These are phyloP conservation scores for Corythaeola cristata DNA, from an alignment of 2,113 vertebrate species.

Conservation along the genomic window DNA sequence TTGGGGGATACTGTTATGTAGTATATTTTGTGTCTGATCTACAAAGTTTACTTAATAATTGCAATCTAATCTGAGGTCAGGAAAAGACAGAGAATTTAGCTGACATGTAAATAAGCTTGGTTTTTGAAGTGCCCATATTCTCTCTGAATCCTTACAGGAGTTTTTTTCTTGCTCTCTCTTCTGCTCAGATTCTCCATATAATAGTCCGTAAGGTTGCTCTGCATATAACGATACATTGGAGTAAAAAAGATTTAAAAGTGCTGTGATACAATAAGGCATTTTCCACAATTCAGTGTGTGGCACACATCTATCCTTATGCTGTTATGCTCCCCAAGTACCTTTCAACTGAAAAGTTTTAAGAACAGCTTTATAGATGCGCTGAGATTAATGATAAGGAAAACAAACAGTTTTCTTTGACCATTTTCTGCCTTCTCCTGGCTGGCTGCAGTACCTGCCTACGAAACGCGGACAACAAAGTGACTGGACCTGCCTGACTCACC, in stretches of 20 bases:
- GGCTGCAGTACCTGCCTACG: background rate
- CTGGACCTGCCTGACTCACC: background rate
- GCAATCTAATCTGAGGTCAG: background rate
- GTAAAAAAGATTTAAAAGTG: background rate
- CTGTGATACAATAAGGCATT: background rate
- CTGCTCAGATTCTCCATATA: background rate
- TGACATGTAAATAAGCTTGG: background rate
- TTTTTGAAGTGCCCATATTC: background rate
- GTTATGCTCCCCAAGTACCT: background rate
- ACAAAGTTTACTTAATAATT: background rate
- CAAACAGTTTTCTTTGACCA: background rate
- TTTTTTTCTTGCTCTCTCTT: background rate
- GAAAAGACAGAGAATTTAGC: background rate
- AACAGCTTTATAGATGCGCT: background rate
- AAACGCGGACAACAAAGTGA: background rate
- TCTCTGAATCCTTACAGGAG: background rate
- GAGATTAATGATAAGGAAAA: background rate
- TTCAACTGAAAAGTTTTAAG: background rate
- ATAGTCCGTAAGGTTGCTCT: background rate
- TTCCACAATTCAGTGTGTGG: background rate
- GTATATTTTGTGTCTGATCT: background rate
- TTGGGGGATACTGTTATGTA: background rate
- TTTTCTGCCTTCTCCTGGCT: background rate
- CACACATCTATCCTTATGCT: background rate
- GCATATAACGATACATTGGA: rapidly evolving